A percentile compares a stretch with the other conserved stretches of the same genome.
phyloP scores from a whole-genome alignment of 1,140 invertebrate species.

The Halictus rubicundus region DNA sequence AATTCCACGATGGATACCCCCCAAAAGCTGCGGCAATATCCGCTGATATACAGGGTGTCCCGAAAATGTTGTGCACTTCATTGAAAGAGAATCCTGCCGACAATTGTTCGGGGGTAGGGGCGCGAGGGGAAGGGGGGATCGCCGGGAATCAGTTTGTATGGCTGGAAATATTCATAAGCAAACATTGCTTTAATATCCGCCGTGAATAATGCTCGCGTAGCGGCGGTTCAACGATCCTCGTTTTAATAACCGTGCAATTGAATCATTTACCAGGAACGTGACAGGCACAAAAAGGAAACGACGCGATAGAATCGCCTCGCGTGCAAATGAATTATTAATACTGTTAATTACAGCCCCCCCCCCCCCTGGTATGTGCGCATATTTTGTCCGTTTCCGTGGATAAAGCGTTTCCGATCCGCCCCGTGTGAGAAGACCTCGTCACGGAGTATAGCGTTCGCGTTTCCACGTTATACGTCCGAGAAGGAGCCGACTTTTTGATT shows the following conservation, averaged over 20 bases:
- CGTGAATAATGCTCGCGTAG: neutral
- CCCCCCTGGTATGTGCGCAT: neutral
- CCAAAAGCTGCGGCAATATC: too few relatives aligned
- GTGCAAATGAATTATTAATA: conserved; percentile 10
- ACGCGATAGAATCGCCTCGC: neutral
- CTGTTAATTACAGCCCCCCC: conserved; percentile 18
- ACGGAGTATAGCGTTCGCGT: neutral
- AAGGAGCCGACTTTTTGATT: too few relatives aligned
- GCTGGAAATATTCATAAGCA: neutral
- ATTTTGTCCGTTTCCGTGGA: neutral
- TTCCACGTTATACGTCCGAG: too few relatives aligned
- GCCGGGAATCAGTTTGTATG: neutral
- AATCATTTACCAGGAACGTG: conserved; percentile 10
- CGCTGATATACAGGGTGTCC: too few relatives aligned
- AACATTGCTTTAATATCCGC: neutral
- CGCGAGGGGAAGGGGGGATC: too few relatives aligned
- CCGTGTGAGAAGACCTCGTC: neutral
- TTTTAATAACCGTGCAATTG: neutral
- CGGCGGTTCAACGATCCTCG: neutral
- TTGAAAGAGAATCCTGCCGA: too few relatives aligned
- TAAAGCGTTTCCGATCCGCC: neutral
- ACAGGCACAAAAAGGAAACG: neutral
- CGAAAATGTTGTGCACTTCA: too few relatives aligned
- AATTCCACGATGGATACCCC: too few relatives aligned
- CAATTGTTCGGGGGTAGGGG: too few relatives aligned